These are phyloP conservation scores for Fabriciana adippe DNA, from an alignment of 2,888 invertebrate genomes.

Conservation along the genomic window DNA sequence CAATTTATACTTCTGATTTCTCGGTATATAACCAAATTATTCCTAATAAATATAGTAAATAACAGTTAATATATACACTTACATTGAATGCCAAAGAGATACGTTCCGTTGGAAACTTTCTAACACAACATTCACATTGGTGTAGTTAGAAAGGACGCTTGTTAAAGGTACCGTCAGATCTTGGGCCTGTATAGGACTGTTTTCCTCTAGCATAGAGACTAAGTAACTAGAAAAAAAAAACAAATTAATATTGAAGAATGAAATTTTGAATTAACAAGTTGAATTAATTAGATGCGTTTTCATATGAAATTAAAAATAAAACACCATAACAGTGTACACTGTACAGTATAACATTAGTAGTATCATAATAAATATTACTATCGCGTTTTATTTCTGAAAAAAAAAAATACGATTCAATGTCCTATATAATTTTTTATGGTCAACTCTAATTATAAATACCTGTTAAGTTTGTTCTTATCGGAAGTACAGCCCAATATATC, in stretches of 20 bases:
- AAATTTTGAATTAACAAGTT: background rate
- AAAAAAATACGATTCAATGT: too few species aligned
- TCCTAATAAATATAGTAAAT: background rate
- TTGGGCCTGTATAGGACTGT: slow-evolving; percentile 67
- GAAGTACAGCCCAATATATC: slow-evolving; percentile 83
- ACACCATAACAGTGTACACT: background rate
- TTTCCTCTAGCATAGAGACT: slow-evolving; percentile 57
- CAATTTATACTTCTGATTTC: too few species aligned
- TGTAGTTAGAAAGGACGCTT: slow-evolving; percentile 76
- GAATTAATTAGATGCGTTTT: background rate
- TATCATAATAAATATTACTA: too few species aligned
- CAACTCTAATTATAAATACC: slow-evolving; percentile 56
- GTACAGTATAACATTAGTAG: too few species aligned
- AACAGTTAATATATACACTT: slow-evolving; percentile 44
- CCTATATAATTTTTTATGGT: too few species aligned
- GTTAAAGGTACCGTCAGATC: slow-evolving; percentile 70
- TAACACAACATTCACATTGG: slow-evolving; percentile 79
- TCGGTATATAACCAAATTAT: background rate
- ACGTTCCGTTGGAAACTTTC: slow-evolving; percentile 72
- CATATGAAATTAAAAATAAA: background rate
- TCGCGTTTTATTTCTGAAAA: too few species aligned
- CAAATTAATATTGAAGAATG: background rate
- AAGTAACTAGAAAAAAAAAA: slow-evolving; percentile 57
- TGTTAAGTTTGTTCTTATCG: slow-evolving; percentile 75
- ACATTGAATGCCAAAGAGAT: slow-evolving; percentile 63